phyloP scores from a whole-genome alignment of 2,113 vertebrate genomes.

The Gnathonemus longibarbis region DNA sequence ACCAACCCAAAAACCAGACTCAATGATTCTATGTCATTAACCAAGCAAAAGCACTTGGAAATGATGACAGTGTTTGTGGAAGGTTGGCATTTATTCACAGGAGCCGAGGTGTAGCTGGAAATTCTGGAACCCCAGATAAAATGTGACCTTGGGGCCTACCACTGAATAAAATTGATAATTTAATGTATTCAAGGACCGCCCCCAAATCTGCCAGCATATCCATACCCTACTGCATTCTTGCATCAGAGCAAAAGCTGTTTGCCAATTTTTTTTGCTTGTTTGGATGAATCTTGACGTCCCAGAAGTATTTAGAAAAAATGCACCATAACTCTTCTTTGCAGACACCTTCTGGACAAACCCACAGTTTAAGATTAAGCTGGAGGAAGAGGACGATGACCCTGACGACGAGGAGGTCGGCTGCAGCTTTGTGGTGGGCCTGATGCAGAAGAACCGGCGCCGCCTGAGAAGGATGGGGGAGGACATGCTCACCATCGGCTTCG shows the following conservation, averaged over 20 bases:
- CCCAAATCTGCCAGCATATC: not conserved
- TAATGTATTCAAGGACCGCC: not conserved
- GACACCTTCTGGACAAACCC: slow-evolving; percentile 3
- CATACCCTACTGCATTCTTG: not conserved
- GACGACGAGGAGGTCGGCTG: not conserved
- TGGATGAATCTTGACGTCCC: not conserved
- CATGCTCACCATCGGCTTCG: not conserved
- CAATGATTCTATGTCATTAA: not conserved
- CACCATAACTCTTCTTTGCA: not conserved
- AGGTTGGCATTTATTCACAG: not conserved
- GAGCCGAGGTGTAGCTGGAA: not conserved
- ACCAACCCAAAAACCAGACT: not conserved
- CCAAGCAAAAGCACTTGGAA: not conserved
- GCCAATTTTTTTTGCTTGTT: not conserved
- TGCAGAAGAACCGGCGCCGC: not conserved
- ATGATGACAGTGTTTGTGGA: not conserved
- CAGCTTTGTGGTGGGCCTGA: not conserved
- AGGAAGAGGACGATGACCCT: not conserved
- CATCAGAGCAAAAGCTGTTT: not conserved
- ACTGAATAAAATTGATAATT: not conserved
- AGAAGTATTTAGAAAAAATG: not conserved
- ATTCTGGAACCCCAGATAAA: not conserved
- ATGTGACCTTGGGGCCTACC: not conserved
- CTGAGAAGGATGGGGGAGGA: not conserved
- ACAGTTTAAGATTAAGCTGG: not conserved